A percentile compares a stretch with the other conserved stretches of the same genome.
Evolutionary conservation across 2,797 vertebrate genomes (phyloP).

Genomic region (Betta splendens): DNA sequence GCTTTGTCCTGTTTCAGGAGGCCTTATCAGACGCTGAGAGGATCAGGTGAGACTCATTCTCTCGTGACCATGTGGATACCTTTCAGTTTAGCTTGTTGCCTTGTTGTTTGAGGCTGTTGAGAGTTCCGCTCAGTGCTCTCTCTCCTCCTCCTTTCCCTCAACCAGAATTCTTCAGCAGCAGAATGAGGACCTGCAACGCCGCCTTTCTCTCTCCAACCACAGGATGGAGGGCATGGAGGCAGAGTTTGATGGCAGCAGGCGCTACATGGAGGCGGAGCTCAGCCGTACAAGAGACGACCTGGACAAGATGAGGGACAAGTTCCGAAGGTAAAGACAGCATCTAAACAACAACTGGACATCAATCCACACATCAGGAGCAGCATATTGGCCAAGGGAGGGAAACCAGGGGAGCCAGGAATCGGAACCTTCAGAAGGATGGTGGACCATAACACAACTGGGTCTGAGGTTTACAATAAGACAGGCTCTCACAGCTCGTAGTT

Average conservation of each 20-base stretch:
- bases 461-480: no score
- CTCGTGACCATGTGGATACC: no score
- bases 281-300: slow-evolving; percentile 92
- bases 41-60: slow-evolving; percentile 86
- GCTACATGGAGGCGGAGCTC: slow-evolving; percentile 93
- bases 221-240: slow-evolving; percentile 94
- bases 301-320: slow-evolving; percentile 98
- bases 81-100: no score
- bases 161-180: slow-evolving; percentile 89
- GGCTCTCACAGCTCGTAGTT: no score
- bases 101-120: no score
- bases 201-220: slow-evolving; percentile 89
- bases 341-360: not conserved
- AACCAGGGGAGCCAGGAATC: no score
- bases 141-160: not conserved
- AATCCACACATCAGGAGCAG: no score
- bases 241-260: slow-evolving; percentile 91
- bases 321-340: slow-evolving; percentile 85
- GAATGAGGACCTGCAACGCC: slow-evolving; percentile 92
- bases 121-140: no score
- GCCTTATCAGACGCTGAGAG: slow-evolving; percentile 87
- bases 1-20: slow-evolving; percentile 80
- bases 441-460: no score
- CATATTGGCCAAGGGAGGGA: no score
- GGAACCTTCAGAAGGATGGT: no score